Base-by-base conservation (phyloP, 2,888 invertebrate species). In the Tineola bisselliella region DNA sequence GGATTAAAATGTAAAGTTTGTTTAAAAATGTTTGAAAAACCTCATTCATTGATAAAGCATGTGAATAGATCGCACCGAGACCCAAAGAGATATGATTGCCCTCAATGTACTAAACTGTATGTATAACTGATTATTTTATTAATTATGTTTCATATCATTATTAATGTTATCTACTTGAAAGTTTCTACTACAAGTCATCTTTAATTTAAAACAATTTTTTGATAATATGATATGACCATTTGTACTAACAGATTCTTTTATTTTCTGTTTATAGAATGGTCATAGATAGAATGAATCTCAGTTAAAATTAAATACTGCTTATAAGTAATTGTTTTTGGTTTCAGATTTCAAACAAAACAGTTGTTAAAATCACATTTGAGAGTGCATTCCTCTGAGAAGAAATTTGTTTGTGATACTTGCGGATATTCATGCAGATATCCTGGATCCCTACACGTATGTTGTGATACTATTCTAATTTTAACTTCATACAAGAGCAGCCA, bases 391-490 rank as follows among this genome's bases (percentile, higher is more conserved):
- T 62, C 62, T 0, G 52, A 60, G 10, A 77, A 70, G 62, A 58
- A 31, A 4, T 72, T 65, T 56, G 61, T 65, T 4, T 81, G 80
- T 62, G 70, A 77, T 62, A 17, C 70, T 31, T 80, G 80, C 62
- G 76, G 67, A 8, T 76, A 69, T 62, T 66, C 70, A 18, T 68
- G 68, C 61, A 77, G 70, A 8, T 61, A 44, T 31, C n/a, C 25
- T 4, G 44, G 56, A n/a, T 30, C 31, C 10, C 48, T 61, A 58
- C 18, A n/a, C 44, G 61, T 61, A 58, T 52, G 15, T 52, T 59
- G 30, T 59, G n/a, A n/a, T n/a, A n/a, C n/a, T n/a, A n/a, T n/a
- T n/a, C n/a, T n/a, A n/a, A n/a, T n/a, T n/a, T n/a, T n/a, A n/a
- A n/a, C n/a, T n/a, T n/a, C n/a, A n/a, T n/a, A n/a, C n/a, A n/a